Conservation (phyloP, 2,888 invertebrate species). For the Tanypteryx hageni region DNA sequence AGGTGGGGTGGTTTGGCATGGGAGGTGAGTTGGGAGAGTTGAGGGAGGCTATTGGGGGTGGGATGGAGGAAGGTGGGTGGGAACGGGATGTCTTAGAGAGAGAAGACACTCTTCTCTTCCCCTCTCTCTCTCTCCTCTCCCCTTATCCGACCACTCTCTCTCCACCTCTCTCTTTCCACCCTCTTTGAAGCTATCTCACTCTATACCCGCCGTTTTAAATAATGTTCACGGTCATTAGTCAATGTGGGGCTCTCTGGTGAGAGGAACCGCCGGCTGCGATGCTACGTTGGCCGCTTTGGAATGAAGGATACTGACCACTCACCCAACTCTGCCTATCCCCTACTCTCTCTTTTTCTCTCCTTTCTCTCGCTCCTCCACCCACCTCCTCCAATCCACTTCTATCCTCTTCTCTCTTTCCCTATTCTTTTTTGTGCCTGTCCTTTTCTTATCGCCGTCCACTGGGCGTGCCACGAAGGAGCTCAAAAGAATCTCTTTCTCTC, state of each 20-base stretch:
- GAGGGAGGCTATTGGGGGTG: too few species aligned
- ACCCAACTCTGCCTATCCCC: slow-evolving; percentile 19
- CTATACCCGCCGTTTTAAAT: slow-evolving; percentile 58
- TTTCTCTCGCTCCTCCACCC: background rate
- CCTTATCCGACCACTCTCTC: background rate
- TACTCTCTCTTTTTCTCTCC: background rate
- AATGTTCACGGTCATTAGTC: slow-evolving; percentile 62
- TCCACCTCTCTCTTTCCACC: background rate
- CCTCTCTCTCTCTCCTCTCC: background rate
- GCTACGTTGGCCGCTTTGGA: slow-evolving; percentile 44
- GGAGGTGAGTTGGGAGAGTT: background rate
- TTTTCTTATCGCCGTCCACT: slow-evolving; percentile 17
- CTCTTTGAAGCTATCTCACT: slow-evolving; percentile 37
- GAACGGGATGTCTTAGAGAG: background rate
- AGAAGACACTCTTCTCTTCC: background rate
- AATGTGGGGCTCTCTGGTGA: slow-evolving; percentile 56
- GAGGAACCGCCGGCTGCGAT: slow-evolving; percentile 25
- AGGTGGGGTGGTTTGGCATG: slow-evolving; percentile 25
- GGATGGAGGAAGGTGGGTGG: background rate
- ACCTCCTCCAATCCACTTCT: background rate
- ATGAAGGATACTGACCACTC: slow-evolving; percentile 62
- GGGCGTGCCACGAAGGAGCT: background rate
- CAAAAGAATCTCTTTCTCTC: background rate
- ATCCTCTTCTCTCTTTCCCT: background rate
- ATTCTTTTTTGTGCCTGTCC: background rate